Percentiles rank a stretch among this genome's conserved stretches.
Evolutionary conservation across 2,888 invertebrate genomes (phyloP).

Genomic region (Cacoxenus indagator): DNA sequence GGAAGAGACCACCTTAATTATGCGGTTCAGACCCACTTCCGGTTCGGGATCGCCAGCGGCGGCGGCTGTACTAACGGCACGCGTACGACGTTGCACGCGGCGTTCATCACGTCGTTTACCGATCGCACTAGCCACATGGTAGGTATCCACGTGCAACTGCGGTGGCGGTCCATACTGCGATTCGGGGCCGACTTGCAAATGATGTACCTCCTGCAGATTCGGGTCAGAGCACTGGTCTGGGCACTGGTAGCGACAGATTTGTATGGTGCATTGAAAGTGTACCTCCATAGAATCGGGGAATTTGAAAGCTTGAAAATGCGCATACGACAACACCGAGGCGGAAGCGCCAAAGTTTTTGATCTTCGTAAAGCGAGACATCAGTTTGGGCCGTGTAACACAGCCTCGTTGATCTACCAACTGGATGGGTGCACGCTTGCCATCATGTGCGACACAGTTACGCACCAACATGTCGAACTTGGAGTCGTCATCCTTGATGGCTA

Average conservation of each 20-base stretch:
- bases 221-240: slow-evolving; percentile 90
- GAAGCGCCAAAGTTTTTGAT: slow-evolving; percentile 96
- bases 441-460: slow-evolving; percentile 93
- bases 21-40: slow-evolving; percentile 89
- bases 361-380: slow-evolving; percentile 94
- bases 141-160: slow-evolving; percentile 76
- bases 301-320: slow-evolving; percentile 95
- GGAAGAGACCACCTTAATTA: slow-evolving; percentile 91
- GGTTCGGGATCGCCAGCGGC: slow-evolving; percentile 78
- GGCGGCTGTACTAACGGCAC: slow-evolving; percentile 70
- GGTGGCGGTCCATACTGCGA: slow-evolving; percentile 81
- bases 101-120: slow-evolving; percentile 80
- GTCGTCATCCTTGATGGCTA: slow-evolving; percentile 95
- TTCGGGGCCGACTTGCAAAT: slow-evolving; percentile 73
- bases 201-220: slow-evolving; percentile 75
- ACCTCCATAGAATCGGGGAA: slow-evolving; percentile 98
- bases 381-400: slow-evolving; percentile 90
- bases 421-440: slow-evolving; percentile 93
- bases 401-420: slow-evolving; percentile 93
- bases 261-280: slow-evolving; percentile 95
- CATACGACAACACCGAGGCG: slow-evolving; percentile 91
- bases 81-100: slow-evolving; percentile 76
- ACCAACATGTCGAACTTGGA: slow-evolving; percentile 96
- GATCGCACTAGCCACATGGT: slow-evolving; percentile 74
- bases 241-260: slow-evolving; percentile 92